Conservation (phyloP, 2,888 invertebrate species). For the Dasysyrphus albostriatus region DNA sequence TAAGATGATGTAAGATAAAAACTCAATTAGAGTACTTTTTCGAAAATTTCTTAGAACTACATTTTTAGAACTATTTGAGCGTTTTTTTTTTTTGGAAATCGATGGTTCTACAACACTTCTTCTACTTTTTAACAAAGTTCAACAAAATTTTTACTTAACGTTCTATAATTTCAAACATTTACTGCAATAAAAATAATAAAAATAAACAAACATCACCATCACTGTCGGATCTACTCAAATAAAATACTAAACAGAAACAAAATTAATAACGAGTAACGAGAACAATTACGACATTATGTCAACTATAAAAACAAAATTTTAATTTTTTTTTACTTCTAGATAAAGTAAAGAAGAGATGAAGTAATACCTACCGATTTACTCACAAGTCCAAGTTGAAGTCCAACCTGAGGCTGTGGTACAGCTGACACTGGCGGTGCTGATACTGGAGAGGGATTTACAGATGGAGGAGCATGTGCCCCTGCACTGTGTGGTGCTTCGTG, state of each 20-base stretch:
- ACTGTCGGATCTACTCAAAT: conserved; percentile 11
- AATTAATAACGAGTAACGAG: not conserved
- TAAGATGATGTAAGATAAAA: not conserved
- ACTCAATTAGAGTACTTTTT: not conserved
- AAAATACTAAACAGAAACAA: conserved; percentile 1
- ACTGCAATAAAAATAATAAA: not conserved
- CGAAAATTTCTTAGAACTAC: not conserved
- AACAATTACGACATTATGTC: not conserved
- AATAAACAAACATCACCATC: not conserved
- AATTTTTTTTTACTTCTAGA: not conserved
- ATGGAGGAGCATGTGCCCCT: conserved; percentile 80
- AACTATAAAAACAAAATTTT: not conserved
- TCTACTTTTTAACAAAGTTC: not conserved
- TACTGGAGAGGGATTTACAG: conserved; percentile 84
- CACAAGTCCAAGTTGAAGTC: conserved; percentile 85
- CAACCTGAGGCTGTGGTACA: conserved; percentile 83
- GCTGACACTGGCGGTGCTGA: conserved; percentile 84
- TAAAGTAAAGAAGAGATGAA: conserved; percentile 8
- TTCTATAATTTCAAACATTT: not conserved
- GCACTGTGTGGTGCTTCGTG: conserved; percentile 88
- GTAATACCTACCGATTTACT: conserved; percentile 84
- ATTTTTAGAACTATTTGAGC: no score
- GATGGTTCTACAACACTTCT: not conserved
- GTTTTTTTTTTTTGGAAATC: not conserved
- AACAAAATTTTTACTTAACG: not conserved